Evolutionary conservation across 2,797 vertebrate genomes (phyloP), one percentile per base, ranked within the genome.

Genomic region (Merluccius polli): DNA sequence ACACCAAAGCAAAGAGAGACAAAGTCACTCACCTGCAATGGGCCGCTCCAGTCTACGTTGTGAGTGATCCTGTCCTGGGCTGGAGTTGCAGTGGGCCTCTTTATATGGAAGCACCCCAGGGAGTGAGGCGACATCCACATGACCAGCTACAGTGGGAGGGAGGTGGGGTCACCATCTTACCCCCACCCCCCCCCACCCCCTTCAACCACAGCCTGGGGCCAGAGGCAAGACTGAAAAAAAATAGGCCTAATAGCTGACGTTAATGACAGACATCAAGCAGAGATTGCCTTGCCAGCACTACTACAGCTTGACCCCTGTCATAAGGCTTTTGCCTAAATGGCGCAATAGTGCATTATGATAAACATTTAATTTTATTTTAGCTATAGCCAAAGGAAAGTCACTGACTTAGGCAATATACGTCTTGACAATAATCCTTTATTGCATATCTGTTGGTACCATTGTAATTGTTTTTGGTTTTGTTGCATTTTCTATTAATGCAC

Each of bases 41-140:
- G 10, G 7, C 36, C 9, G 44, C 21, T 59, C 6, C 35, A 24
- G 72, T 75, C 70, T 24, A 68, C 63, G 81, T 70, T 63, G 33
- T 75, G 76, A 48, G 31, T 71, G 70, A 75, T 72, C 63, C 33
- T 79, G 75, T 70, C 35, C 71, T 81, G 44, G 27, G 67, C 71
- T 67, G 73, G 77, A 36, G 70, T 68, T 35, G 31, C 16, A 35
- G n/a, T 30, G 65, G 65, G 38, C 70, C n/a, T 70, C 72, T 82
- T 79, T 75, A 87, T 89, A 87, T 87, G 86, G 84, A 67, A 63
- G 38, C 9, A 48, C 77, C 33, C 44, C 52, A 48, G 35, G 70
- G 78, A 73, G 72, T 77, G 78, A 81, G 67, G 71, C 29, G 24
- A 83, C 32, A 71, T 78, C 72, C 86, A 82, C 83, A 84, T 86